These are phyloP conservation scores for Microcebus ravelobensis DNA, from an alignment of 2,113 vertebrate species.

Conservation along the genomic window DNA sequence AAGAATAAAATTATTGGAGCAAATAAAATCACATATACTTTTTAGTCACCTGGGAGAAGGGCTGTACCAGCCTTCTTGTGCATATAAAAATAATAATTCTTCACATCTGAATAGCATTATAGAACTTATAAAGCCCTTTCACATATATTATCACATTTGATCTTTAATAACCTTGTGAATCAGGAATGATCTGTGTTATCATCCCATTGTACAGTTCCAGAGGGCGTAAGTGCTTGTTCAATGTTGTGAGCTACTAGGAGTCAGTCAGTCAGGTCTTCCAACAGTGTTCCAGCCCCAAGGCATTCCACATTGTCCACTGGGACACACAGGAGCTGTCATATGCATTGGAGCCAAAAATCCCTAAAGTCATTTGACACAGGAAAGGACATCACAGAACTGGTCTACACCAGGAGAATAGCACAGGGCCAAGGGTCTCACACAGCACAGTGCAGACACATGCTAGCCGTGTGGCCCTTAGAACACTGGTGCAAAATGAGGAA, in stretches of 20 bases:
- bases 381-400: neutral
- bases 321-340: accelerated
- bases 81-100: constrained; percentile 74
- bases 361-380: neutral
- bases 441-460: neutral
- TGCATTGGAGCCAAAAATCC: neutral
- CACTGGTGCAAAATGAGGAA: neutral
- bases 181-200: constrained; percentile 13
- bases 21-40: constrained; percentile 79
- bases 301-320: neutral
- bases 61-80: constrained; percentile 56
- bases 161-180: constrained; percentile 19
- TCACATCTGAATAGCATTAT: constrained; percentile 75
- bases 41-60: constrained; percentile 77
- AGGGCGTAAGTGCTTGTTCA: constrained; percentile 8
- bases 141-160: constrained; percentile 58
- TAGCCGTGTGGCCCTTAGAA: neutral
- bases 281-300: neutral
- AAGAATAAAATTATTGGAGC: constrained; percentile 79
- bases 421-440: neutral
- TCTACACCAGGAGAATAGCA: neutral
- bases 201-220: constrained; percentile 58
- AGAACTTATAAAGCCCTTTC: constrained; percentile 68
- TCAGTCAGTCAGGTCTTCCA: neutral
- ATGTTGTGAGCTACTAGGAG: neutral